Evolutionary conservation across 30 jellyfish, hydroid and myxozoan genomes (phyloP).

Genomic region (Calvadosia cruxmelitensis): DNA sequence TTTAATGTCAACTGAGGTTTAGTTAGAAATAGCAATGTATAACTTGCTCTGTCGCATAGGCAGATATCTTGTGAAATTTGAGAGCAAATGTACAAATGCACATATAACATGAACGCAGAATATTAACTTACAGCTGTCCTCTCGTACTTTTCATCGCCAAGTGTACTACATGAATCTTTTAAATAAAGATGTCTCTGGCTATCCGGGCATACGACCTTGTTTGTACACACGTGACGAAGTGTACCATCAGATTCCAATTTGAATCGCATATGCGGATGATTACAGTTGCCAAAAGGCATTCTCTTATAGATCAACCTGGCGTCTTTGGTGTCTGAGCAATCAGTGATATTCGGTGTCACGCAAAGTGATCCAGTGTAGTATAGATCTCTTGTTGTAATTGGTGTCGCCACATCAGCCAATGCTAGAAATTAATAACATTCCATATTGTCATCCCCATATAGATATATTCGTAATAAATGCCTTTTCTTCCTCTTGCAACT

Average conservation of each 20-base stretch:
- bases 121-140: constrained; percentile 31
- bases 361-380: constrained; percentile 44
- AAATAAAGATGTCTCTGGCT: constrained; percentile 11
- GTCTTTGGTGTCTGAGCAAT: constrained; percentile 29
- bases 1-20: no score
- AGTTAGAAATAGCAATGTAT: no score
- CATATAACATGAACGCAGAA: no score
- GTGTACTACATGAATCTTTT: constrained; percentile 4
- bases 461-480: no score
- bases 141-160: constrained; percentile 20
- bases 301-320: constrained; percentile 4
- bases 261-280: constrained; percentile 28
- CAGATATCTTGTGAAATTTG: no score
- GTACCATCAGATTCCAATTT: constrained; percentile 29
- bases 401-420: constrained; percentile 21
- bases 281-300: constrained; percentile 16
- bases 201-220: constrained; percentile 40
- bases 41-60: no score
- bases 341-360: constrained; percentile 25
- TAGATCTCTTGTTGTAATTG: constrained; percentile 43
- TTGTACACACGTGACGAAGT: constrained; percentile 31
- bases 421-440: no score
- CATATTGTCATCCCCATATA: no score
- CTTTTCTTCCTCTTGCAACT: no score
- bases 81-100: no score